phyloP scores from a whole-genome alignment of 2,888 invertebrate species.

The Spicauda simplicius region DNA sequence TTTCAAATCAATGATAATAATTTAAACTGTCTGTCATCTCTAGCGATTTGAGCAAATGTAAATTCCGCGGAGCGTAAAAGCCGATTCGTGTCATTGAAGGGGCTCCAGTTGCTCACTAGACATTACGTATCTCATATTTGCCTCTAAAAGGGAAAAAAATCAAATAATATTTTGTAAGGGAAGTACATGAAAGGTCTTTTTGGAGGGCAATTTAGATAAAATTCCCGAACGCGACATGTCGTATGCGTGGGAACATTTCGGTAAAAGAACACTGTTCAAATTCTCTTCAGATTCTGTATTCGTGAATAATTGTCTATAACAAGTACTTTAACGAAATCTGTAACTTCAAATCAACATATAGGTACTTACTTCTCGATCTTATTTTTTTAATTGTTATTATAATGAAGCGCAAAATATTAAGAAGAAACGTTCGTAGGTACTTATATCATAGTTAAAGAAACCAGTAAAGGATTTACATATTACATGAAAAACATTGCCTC shows the following conservation, averaged over 20 bases:
- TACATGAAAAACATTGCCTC: not conserved
- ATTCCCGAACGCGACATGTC: constrained; percentile 25
- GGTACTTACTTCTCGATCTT: too few relatives aligned
- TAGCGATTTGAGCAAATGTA: constrained; percentile 59
- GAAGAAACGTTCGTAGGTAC: too few relatives aligned
- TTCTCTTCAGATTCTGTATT: constrained; percentile 11
- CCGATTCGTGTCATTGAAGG: constrained; percentile 66
- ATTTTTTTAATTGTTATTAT: too few relatives aligned
- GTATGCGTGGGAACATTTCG: constrained; percentile 15
- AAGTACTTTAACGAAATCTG: not conserved
- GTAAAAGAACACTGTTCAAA: constrained; percentile 7
- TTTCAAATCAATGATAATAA: constrained; percentile 48
- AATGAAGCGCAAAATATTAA: too few relatives aligned
- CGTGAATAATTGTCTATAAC: not conserved
- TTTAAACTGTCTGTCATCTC: constrained; percentile 50
- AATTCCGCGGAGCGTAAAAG: constrained; percentile 66
- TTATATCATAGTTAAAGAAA: too few relatives aligned
- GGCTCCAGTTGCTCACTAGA: constrained; percentile 52
- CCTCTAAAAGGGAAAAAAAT: constrained; percentile 56
- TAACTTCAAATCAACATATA: not conserved
- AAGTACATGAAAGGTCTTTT: constrained; percentile 45
- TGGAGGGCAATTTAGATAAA: constrained; percentile 60
- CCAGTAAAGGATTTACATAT: too few relatives aligned
- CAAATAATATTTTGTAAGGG: constrained; percentile 62
- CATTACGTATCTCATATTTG: constrained; percentile 58